Evolutionary conservation across 2,888 invertebrate genomes (phyloP), one percentile per base, ranked within the genome.

Genomic region (Ecliptopera silaceata): DNA sequence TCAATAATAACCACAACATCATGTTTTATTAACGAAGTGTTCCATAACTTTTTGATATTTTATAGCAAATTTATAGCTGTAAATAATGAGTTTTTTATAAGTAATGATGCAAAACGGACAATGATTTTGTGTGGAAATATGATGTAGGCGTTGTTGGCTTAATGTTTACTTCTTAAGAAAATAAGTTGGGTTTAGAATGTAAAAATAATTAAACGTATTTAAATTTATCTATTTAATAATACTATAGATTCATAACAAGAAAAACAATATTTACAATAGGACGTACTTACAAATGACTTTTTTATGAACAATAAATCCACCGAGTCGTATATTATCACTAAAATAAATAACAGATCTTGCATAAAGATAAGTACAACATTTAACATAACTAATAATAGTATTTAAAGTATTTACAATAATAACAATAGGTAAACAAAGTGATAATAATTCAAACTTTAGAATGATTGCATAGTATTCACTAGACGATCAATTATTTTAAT

Each of bases 221-320:
- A n/a, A 34, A 49, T 32, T 55, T 60, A 68, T 59, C 58, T 68
- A 71, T 85, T 85, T 86, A 85, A 84, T 86, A 72, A 71, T 73
- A 71, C 80, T 82, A 83, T 72, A 71, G 67, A 74, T 67, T 74
- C 72, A 74, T 80, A 88, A 88, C 85, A 86, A 79, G 74, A 74
- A 79, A 61, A 87, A 87, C 84, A 83, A 81, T 88, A 88, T 88
- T 83, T 87, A 88, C 88, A 88, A 71, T 49, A 61, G 50, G 71
- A 70, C 64, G 70, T 66, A 71, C 72, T 43, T 69, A 65, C 67
- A 75, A 69, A 60, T 64, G 71, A 76, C 75, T 79, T 78, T 73
- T 31, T 41, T 49, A 77, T 71, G 73, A 84, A 82, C 75, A 77
- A 75, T 76, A 72, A 76, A 79, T 73, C 71, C 71, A 72, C 72